These are phyloP conservation scores for Apis laboriosa DNA, from an alignment of 1,140 invertebrate genomes.

Conservation along the genomic window DNA sequence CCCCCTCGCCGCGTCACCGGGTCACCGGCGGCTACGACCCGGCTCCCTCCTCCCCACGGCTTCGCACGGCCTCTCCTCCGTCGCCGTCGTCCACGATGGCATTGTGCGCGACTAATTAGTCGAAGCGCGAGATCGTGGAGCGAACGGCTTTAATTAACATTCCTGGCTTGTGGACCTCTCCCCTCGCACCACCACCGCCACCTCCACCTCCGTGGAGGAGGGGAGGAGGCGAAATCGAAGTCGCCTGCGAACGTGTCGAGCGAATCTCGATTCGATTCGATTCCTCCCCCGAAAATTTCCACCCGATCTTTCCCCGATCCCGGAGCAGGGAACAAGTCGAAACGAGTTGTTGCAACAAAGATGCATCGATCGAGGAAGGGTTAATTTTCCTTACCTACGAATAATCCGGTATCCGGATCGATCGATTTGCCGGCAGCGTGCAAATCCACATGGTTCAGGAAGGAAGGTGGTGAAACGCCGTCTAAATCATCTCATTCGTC, in stretches of 20 bases:
- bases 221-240: constrained; percentile 73
- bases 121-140: constrained; percentile 79
- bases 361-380: constrained; percentile 63
- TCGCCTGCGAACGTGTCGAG: constrained; percentile 61
- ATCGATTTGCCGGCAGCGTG: constrained; percentile 72
- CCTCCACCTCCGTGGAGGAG: constrained; percentile 68
- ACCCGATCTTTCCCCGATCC: background rate
- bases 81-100: constrained; percentile 65
- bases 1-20: too few species aligned
- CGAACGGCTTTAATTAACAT: constrained; percentile 81
- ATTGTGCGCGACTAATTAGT: constrained; percentile 80
- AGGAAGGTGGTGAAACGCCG: constrained; percentile 74
- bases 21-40: too few species aligned
- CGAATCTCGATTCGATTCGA: constrained; percentile 31
- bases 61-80: constrained; percentile 50
- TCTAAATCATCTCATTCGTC: constrained; percentile 79
- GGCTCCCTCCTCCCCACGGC: background rate
- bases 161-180: constrained; percentile 70
- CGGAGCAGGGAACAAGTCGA: too few species aligned
- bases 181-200: constrained; percentile 57
- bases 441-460: constrained; percentile 33
- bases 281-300: constrained; percentile 56
- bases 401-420: constrained; percentile 78
- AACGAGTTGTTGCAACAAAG: background rate
- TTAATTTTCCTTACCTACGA: constrained; percentile 74